Evolutionary conservation across 1,140 invertebrate genomes (phyloP).

Genomic region (Ceratoteleas bidentatus): DNA sequence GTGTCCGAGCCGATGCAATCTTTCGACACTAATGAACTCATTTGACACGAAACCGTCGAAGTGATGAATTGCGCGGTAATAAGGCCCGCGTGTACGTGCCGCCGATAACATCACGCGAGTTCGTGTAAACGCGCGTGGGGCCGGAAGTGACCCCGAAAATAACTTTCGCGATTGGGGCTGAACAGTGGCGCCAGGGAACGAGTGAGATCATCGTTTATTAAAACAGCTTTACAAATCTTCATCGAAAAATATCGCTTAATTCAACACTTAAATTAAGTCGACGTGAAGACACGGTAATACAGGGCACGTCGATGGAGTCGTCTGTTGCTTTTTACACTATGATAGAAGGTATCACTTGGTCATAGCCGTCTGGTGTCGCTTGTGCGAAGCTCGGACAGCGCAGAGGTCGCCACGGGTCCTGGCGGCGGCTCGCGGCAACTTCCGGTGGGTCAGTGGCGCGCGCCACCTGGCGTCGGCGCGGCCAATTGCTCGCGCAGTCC

Average conservation of each 20-base stretch:
- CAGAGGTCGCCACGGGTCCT: slow-evolving; percentile 21
- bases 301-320: background rate
- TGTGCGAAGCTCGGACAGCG: background rate
- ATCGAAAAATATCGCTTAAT: slow-evolving; percentile 40
- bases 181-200: slow-evolving; percentile 2
- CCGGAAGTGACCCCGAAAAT: slow-evolving; percentile 13
- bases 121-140: slow-evolving; percentile 10
- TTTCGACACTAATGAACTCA: slow-evolving; percentile 7
- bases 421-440: too few species aligned
- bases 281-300: too few species aligned
- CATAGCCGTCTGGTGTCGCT: slow-evolving; percentile 34
- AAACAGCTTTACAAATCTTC: slow-evolving; percentile 36
- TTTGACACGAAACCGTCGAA: slow-evolving; percentile 20
- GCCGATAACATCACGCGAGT: slow-evolving; percentile 22
- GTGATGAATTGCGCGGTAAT: slow-evolving; percentile 36
- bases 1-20: too few species aligned
- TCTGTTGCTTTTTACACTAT: slow-evolving; percentile 37
- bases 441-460: too few species aligned
- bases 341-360: slow-evolving; percentile 30
- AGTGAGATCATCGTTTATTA: slow-evolving; percentile 53
- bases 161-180: background rate
- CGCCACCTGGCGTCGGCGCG: too few species aligned
- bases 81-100: slow-evolving; percentile 13
- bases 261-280: slow-evolving; percentile 36
- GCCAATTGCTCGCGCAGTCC: too few species aligned